A percentile compares a stretch with the other conserved stretches of the same genome.
Conservation (phyloP, 2,113 vertebrate species). For the Gallinago undulata region DNA sequence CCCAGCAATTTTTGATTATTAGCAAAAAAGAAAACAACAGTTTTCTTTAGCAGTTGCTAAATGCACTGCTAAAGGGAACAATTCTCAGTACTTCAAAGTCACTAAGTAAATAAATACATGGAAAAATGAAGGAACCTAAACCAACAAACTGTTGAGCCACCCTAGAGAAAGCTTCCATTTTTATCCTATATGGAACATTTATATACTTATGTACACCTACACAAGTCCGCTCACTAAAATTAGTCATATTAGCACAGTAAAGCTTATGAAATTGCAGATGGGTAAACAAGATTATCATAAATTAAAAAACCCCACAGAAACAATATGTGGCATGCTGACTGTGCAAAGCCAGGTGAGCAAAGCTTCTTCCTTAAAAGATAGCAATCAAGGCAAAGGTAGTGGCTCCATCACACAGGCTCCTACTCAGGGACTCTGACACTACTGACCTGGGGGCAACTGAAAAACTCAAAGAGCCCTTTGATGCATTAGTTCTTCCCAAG, state of each 20-base stretch:
- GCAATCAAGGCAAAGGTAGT: background rate
- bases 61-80: background rate
- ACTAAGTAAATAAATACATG: background rate
- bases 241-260: background rate
- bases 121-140: background rate
- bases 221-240: background rate
- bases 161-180: background rate
- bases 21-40: background rate
- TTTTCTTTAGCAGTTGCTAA: background rate
- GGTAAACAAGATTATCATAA: background rate
- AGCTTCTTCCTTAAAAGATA: background rate
- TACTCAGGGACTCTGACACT: background rate
- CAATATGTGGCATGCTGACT: background rate
- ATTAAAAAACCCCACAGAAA: background rate
- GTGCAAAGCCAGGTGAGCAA: background rate
- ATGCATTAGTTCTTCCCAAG: background rate
- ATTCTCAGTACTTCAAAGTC: background rate
- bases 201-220: background rate
- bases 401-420: background rate
- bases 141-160: background rate
- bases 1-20: background rate
- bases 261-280: background rate
- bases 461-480: background rate
- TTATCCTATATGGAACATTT: background rate
- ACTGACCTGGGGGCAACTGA: background rate